phyloP scores from a whole-genome alignment of 2,888 invertebrate genomes.

The Mythimna impura region DNA sequence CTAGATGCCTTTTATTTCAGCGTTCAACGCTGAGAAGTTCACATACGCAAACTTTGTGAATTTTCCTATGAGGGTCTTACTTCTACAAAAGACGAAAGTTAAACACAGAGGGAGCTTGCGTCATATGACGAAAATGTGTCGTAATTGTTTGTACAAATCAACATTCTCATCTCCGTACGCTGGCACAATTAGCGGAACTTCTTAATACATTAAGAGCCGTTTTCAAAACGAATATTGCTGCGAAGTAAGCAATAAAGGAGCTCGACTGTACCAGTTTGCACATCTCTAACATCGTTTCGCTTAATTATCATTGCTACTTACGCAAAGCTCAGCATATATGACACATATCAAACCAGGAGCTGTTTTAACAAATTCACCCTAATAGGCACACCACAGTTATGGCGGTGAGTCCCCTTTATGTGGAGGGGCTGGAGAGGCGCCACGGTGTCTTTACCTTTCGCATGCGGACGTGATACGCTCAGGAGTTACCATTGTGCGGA shows the following conservation, averaged over 20 bases:
- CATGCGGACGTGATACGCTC: too few relatives aligned
- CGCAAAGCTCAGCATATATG: slow-evolving; percentile 71
- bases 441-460: too few relatives aligned
- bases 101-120: slow-evolving; percentile 56
- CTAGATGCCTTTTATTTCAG: slow-evolving; percentile 58
- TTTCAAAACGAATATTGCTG: slow-evolving; percentile 83
- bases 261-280: slow-evolving; percentile 84
- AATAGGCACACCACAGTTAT: too few relatives aligned
- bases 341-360: slow-evolving; percentile 63
- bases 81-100: slow-evolving; percentile 33
- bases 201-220: slow-evolving; percentile 81
- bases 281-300: slow-evolving; percentile 83
- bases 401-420: too few relatives aligned
- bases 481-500: too few relatives aligned
- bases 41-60: slow-evolving; percentile 58
- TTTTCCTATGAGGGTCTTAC: slow-evolving; percentile 45
- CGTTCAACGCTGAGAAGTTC: slow-evolving; percentile 56
- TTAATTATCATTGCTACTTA: slow-evolving; percentile 87
- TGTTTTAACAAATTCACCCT: slow-evolving; percentile 16
- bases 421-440: too few relatives aligned
- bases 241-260: slow-evolving; percentile 85
- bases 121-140: slow-evolving; percentile 67
- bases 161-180: slow-evolving; percentile 61
- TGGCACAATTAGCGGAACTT: slow-evolving; percentile 81
- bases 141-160: slow-evolving; percentile 74